phyloP scores from a whole-genome alignment of 2,888 invertebrate genomes.

The Euclidia mi region DNA sequence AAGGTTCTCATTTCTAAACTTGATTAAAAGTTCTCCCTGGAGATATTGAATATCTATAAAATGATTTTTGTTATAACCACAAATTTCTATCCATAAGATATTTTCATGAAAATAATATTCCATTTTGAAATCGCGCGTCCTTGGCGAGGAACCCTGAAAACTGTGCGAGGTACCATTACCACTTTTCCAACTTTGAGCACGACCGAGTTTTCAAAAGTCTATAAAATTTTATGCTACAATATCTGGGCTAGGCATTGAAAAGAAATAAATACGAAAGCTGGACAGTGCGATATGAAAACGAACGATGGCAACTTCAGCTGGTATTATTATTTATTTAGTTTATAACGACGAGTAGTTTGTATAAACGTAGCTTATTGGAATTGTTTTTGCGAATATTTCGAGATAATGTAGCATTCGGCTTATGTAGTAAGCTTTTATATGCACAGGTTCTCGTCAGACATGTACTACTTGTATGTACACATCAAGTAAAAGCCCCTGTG shows the following conservation, averaged over 20 bases:
- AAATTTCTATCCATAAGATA: slow-evolving; percentile 7
- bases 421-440: too few species aligned
- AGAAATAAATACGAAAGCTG: slow-evolving; percentile 32
- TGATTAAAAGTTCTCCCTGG: too few species aligned
- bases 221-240: slow-evolving; percentile 62
- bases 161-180: slow-evolving; percentile 38
- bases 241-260: slow-evolving; percentile 53
- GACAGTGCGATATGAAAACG: slow-evolving; percentile 36
- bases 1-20: too few species aligned
- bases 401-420: too few species aligned
- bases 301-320: slow-evolving; percentile 25
- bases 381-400: too few species aligned
- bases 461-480: too few species aligned
- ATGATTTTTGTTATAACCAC: background rate
- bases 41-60: slow-evolving; percentile 2
- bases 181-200: slow-evolving; percentile 48
- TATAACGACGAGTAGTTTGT: background rate
- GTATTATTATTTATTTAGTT: slow-evolving; percentile 3
- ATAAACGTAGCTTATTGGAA: too few species aligned
- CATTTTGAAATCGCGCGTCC: slow-evolving; percentile 26
- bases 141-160: slow-evolving; percentile 32
- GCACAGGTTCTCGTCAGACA: too few species aligned
- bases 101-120: slow-evolving; percentile 30
- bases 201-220: slow-evolving; percentile 50
- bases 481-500: too few species aligned